phyloP scores from a whole-genome alignment of 1,140 invertebrate species.

The Dinoponera quadriceps region DNA sequence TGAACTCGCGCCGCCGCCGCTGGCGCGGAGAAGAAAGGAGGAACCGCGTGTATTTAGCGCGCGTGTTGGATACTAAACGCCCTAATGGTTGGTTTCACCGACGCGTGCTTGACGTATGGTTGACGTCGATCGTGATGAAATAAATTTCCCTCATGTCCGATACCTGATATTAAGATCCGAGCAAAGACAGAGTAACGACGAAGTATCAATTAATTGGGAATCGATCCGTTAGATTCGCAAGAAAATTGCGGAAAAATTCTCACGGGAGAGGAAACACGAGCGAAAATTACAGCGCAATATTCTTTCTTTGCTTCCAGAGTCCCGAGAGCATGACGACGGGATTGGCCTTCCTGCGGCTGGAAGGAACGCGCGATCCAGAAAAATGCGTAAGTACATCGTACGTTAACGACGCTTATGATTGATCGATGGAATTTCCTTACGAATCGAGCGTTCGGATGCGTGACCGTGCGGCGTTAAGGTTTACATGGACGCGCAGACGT shows the following conservation, averaged over 20 bases:
- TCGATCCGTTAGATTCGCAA: too few species aligned
- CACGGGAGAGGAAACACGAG: too few species aligned
- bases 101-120: background rate
- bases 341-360: background rate
- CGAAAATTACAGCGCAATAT: too few species aligned
- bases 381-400: background rate
- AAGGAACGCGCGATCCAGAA: conserved; percentile 30
- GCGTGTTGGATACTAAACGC: background rate
- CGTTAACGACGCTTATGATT: conserved; percentile 19
- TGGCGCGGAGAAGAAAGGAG: conserved; percentile 28
- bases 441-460: conserved; percentile 50
- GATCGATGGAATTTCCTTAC: conserved; percentile 59
- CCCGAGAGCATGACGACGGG: conserved; percentile 17
- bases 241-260: too few species aligned
- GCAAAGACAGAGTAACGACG: too few species aligned
- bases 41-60: conserved; percentile 10
- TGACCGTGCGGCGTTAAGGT: conserved; percentile 45
- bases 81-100: conserved; percentile 26
- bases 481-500: too few species aligned
- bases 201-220: too few species aligned
- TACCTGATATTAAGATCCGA: background rate
- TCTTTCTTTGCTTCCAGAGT: too few species aligned
- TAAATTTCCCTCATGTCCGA: conserved; percentile 19
- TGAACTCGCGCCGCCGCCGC: conserved; percentile 12
- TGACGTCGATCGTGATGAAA: conserved; percentile 23